Conservation (phyloP, 2,888 invertebrate species). For the Leptura quadrifasciata region DNA sequence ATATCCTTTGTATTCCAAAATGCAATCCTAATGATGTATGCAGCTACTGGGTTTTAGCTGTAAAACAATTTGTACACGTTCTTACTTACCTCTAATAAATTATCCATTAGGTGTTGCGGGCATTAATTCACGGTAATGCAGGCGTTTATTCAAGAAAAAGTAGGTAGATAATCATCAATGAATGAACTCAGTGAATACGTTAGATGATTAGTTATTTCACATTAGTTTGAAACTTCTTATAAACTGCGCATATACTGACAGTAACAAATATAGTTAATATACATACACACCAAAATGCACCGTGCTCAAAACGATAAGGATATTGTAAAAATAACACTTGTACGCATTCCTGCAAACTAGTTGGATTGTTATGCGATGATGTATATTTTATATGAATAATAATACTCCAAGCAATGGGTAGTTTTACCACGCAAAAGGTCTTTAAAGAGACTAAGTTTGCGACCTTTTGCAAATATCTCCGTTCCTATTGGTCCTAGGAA, state of each 20-base stretch:
- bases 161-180: conserved; percentile 15
- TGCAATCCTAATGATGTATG: conserved; percentile 29
- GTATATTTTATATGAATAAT: too few relatives aligned
- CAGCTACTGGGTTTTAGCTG: conserved; percentile 26
- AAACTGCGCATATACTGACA: background rate
- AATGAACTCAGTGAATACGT: conserved; percentile 15
- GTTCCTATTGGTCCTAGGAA: too few relatives aligned
- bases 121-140: conserved; percentile 31
- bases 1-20: conserved; percentile 26
- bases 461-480: too few relatives aligned
- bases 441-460: too few relatives aligned
- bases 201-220: conserved; percentile 1
- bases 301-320: too few relatives aligned
- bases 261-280: background rate
- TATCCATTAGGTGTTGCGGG: conserved; percentile 22
- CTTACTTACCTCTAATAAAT: conserved; percentile 31
- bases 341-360: too few relatives aligned
- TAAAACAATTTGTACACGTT: conserved; percentile 33
- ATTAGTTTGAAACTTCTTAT: conserved; percentile 16
- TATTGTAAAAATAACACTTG: too few relatives aligned
- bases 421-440: too few relatives aligned
- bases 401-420: too few relatives aligned
- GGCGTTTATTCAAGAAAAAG: conserved; percentile 23
- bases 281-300: too few relatives aligned
- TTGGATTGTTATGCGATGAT: too few relatives aligned